phyloP scores from a whole-genome alignment of 2,797 vertebrate species.

The Mycteria americana region DNA sequence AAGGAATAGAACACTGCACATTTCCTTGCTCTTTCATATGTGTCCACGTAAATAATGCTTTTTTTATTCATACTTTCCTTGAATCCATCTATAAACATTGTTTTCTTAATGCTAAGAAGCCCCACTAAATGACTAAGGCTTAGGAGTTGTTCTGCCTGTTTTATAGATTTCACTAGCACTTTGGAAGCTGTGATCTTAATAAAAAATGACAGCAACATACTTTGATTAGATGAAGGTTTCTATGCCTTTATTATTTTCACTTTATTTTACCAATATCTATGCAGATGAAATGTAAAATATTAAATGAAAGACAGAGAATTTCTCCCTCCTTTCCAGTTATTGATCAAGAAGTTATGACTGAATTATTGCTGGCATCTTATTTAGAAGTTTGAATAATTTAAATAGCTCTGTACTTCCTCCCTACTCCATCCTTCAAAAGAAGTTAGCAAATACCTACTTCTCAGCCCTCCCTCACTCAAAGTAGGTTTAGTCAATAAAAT shows the following conservation, averaged over 20 bases:
- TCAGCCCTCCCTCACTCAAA: background rate
- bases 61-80: background rate
- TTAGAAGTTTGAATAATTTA: conserved; percentile 64
- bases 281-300: conserved; percentile 67
- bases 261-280: conserved; percentile 63
- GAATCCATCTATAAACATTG: background rate
- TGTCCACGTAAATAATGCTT: background rate
- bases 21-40: background rate
- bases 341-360: conserved; percentile 53
- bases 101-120: background rate
- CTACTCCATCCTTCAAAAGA: background rate
- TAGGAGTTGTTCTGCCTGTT: background rate
- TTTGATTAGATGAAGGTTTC: conserved; percentile 44
- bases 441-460: background rate
- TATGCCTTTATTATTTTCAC: conserved; percentile 38
- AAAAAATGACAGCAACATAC: conserved; percentile 39
- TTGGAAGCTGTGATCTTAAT: conserved; percentile 43
- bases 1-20: background rate
- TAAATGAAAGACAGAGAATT: conserved; percentile 2
- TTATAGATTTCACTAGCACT: conserved; percentile 18
- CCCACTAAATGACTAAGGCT: background rate
- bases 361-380: conserved; percentile 57
- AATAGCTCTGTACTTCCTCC: conserved; percentile 25
- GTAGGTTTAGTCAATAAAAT: background rate
- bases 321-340: conserved; percentile 37